Evolutionary conservation across 2,888 invertebrate species (phyloP), one percentile per base, ranked within the genome.

Genomic region (Melinaea marsaeus): DNA sequence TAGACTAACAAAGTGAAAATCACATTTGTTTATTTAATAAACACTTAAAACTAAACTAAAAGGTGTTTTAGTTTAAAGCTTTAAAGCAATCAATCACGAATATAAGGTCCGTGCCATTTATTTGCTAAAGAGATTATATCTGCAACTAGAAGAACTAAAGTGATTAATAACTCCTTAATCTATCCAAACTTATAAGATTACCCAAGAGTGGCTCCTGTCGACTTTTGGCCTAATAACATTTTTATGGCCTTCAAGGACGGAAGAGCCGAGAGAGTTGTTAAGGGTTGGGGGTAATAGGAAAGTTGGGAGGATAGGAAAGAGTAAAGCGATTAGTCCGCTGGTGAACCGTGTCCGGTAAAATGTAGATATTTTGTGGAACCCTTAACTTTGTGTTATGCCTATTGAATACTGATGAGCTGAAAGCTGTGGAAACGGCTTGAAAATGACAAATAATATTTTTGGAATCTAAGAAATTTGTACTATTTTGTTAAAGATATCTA

Each of bases 141-240:
- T 32, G 32, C 9, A 32, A 60, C 4, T 55, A 54, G 57, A 63
- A 60, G 37, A 66, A 61, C 57, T 66, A 64, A 62, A 64, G 55
- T 56, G 62, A 67, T 67, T 67, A 67, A 65, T 59, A 67, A 61
- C 60, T 65, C 58, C 60, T 61, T 63, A 65, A 67, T 67, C 67
- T 62, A 46, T 62, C 58, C 51, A 58, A 63, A 63, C 57, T 63
- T 61, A 56, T 59, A 55, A 57, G 59, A 61, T 46, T 61, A 60
- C 47, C 22, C 22, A 35, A 47, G 35, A 45, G 57, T 32, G 62
- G 32, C 51, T 45, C 45, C 11, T 45, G 45, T 51, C 55, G 55
- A 54, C 60, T 55, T 55, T 48, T 45, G 42, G 45, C 22, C 60
- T 60, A 60, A 60, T 55, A 55, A 46, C 55, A 54, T 63, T 63